Conservation (phyloP, 2,888 invertebrate genomes). For the Notocelia uddmanniana region DNA sequence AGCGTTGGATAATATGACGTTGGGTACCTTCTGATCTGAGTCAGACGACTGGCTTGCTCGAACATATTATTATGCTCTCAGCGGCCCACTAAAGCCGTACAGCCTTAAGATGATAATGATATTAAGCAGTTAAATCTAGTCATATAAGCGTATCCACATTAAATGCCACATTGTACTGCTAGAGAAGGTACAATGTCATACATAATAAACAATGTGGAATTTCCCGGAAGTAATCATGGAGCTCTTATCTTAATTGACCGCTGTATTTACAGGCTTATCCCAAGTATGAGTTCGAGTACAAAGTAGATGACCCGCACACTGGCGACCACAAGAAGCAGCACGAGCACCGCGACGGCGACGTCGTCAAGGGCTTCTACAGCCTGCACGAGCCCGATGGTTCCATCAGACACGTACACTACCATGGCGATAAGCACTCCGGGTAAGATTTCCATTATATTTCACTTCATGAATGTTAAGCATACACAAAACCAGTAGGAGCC, state of each 20-base stretch:
- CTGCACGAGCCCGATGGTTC: conserved; percentile 73
- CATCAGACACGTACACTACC: conserved; percentile 74
- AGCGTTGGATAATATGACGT: too few relatives aligned
- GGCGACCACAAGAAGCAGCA: conserved; percentile 77
- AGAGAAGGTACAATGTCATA: not conserved
- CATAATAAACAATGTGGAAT: not conserved
- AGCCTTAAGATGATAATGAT: too few relatives aligned
- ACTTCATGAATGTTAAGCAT: too few relatives aligned
- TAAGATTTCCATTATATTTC: conserved; percentile 47
- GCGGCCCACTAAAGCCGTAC: not conserved
- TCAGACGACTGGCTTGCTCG: too few relatives aligned
- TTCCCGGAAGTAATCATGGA: not conserved
- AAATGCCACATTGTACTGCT: too few relatives aligned
- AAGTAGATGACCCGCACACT: conserved; percentile 76
- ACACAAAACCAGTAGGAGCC: too few relatives aligned
- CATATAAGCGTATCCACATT: too few relatives aligned
- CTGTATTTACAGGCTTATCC: conserved; percentile 61
- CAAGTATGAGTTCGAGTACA: conserved; percentile 78
- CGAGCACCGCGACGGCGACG: conserved; percentile 73
- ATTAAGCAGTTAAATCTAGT: too few relatives aligned
- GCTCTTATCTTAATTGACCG: not conserved
- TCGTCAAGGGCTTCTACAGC: conserved; percentile 74
- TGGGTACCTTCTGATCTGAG: too few relatives aligned
- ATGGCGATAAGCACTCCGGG: conserved; percentile 68
- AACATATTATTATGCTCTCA: not conserved